A percentile compares a stretch with the other conserved stretches of the same genome.
Evolutionary conservation across 1,140 invertebrate genomes (phyloP).

Genomic region (Radopholus similis): DNA sequence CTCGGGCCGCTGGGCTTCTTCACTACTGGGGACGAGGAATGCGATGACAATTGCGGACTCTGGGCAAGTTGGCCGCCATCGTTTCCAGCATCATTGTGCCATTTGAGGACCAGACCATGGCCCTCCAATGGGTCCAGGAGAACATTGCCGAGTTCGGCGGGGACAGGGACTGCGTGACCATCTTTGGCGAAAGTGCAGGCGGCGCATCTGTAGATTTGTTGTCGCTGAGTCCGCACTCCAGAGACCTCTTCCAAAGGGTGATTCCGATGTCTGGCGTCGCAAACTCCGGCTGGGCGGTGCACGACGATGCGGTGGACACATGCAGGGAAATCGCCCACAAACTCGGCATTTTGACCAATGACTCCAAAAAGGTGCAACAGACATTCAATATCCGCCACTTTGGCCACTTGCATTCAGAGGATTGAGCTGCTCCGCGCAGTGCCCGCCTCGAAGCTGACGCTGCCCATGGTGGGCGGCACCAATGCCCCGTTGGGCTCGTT

Average conservation of each 20-base stretch:
- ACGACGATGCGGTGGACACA: slow-evolving; percentile 22
- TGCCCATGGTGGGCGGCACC: slow-evolving; percentile 11
- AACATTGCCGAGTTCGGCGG: slow-evolving; percentile 63
- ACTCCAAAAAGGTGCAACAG: slow-evolving; percentile 30
- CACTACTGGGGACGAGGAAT: slow-evolving; percentile 9
- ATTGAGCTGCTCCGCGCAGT: background rate
- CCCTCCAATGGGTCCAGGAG: slow-evolving; percentile 34
- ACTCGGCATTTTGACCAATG: slow-evolving; percentile 28
- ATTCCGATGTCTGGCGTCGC: slow-evolving; percentile 37
- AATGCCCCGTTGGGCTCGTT: no score
- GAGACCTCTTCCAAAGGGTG: slow-evolving; percentile 40
- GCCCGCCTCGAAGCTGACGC: background rate
- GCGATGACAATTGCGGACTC: slow-evolving; percentile 40
- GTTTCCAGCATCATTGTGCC: no score
- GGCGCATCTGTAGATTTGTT: slow-evolving; percentile 59
- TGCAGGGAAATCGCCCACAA: slow-evolving; percentile 28
- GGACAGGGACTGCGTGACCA: slow-evolving; percentile 70
- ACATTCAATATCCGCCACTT: slow-evolving; percentile 22
- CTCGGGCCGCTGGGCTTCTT: slow-evolving; percentile 38
- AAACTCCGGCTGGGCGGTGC: slow-evolving; percentile 12
- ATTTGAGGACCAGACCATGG: slow-evolving; percentile 25
- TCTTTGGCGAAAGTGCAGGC: slow-evolving; percentile 71
- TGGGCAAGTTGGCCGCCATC: no score
- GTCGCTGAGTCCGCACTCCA: slow-evolving; percentile 41
- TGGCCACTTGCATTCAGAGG: background rate